These are phyloP conservation scores for Salminus brasiliensis DNA, from an alignment of 2,113 vertebrate genomes.

Conservation along the genomic window DNA sequence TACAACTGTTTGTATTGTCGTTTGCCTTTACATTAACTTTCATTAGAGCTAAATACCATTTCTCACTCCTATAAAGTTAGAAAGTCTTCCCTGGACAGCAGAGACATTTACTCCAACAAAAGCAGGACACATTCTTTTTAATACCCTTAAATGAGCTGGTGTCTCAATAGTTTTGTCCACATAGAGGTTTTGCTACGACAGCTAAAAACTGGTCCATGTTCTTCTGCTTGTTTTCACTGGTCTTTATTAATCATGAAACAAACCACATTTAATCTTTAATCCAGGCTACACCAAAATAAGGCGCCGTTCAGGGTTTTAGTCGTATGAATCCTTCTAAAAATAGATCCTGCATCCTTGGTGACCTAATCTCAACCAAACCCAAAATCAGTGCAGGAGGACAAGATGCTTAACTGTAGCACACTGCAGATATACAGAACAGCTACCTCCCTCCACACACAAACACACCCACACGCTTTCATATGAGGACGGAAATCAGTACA, in stretches of 20 bases:
- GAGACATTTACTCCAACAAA: too few species aligned
- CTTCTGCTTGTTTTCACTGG: neutral
- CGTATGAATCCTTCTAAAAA: conserved; percentile 17
- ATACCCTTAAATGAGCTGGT: too few species aligned
- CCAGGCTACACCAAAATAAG: neutral
- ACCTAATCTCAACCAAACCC: neutral
- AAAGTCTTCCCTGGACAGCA: too few species aligned
- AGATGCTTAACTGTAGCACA: neutral
- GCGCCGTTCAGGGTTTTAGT: neutral
- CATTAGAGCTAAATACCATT: too few species aligned
- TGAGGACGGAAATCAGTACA: neutral
- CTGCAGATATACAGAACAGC: conserved; percentile 14
- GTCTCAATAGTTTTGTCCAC: too few species aligned
- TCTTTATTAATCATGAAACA: neutral
- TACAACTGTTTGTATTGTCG: too few species aligned
- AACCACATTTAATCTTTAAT: neutral
- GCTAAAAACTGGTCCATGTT: too few species aligned
- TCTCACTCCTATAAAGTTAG: too few species aligned
- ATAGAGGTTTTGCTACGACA: too few species aligned
- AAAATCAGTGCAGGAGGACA: conserved; percentile 23
- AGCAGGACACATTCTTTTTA: too few species aligned
- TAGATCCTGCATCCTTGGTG: neutral
- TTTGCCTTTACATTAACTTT: too few species aligned
- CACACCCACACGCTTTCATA: neutral
- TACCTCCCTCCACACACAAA: conserved; percentile 11